Percentiles rank a stretch among this genome's conserved stretches.
Conservation (phyloP, 92 coral and sea anemone species). For the Porites rus region DNA sequence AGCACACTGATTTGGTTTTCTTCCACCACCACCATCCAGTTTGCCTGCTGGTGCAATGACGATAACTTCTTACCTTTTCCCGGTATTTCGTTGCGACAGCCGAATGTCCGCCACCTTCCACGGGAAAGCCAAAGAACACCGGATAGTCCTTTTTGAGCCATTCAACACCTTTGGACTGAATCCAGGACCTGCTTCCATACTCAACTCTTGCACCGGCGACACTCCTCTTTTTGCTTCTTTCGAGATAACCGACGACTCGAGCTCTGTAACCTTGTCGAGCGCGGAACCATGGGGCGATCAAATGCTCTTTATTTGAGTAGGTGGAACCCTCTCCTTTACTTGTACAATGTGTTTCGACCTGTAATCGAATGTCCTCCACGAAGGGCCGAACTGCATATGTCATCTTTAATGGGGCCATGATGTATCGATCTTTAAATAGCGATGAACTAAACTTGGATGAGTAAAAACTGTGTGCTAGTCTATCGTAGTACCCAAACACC, state of each 20-base stretch:
- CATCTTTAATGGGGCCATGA: conserved; percentile 1
- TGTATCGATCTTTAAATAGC: too few species aligned
- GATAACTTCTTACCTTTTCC: conserved; percentile 9
- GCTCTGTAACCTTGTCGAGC: conserved; percentile 39
- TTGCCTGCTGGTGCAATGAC: conserved; percentile 29
- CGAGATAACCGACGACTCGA: neutral
- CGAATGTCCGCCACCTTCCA: conserved; percentile 10
- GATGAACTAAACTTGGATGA: too few species aligned
- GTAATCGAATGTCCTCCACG: conserved; percentile 48
- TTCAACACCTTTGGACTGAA: neutral
- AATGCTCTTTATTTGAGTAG: neutral
- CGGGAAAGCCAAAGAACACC: conserved; percentile 21
- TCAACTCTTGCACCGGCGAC: neutral
- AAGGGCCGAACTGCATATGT: conserved; percentile 18
- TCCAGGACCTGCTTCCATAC: neutral
- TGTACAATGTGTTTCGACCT: conserved; percentile 30
- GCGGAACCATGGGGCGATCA: conserved; percentile 35
- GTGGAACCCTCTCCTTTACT: conserved; percentile 15
- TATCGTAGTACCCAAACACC: conserved; percentile 69
- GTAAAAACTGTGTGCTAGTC: neutral
- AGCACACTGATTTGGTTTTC: conserved; percentile 24
- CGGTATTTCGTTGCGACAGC: conserved; percentile 55
- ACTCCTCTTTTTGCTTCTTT: neutral
- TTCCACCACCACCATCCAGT: conserved; percentile 33
- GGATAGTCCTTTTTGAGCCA: conserved; percentile 22